A percentile compares a stretch with the other conserved stretches of the same genome.
These are phyloP conservation scores for Pomacea maculata DNA, from an alignment of 1,140 invertebrate genomes.

Conservation along the genomic window DNA sequence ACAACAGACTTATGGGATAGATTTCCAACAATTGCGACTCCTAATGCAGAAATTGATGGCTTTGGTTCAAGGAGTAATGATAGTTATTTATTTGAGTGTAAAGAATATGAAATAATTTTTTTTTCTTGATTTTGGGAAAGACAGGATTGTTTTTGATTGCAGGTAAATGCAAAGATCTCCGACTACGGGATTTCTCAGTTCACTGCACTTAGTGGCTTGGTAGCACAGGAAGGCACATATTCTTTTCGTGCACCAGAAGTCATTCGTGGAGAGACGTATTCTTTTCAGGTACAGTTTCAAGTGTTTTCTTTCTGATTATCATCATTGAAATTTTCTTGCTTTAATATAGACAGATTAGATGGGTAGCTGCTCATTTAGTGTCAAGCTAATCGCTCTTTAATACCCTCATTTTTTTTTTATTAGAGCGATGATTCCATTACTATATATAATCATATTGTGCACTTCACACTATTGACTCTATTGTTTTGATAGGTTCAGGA, in stretches of 20 bases:
- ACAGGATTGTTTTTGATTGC: not conserved
- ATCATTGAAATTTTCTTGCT: not conserved
- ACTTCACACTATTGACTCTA: no score
- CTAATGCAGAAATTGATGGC: no score
- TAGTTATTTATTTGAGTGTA: no score
- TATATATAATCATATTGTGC: no score
- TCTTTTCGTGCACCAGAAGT: slow-evolving; percentile 61
- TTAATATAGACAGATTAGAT: not conserved
- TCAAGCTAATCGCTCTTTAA: not conserved
- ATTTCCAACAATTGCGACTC: no score
- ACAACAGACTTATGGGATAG: no score
- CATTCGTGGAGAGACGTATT: slow-evolving; percentile 55
- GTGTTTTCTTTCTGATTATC: not conserved
- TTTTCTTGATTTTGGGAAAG: no score
- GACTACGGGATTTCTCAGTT: slow-evolving; percentile 63
- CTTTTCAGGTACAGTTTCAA: slow-evolving; percentile 45
- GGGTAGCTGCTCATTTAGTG: not conserved
- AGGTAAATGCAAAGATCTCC: slow-evolving; percentile 63
- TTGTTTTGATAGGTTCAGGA: no score
- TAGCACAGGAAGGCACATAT: slow-evolving; percentile 57
- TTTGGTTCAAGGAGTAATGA: no score
- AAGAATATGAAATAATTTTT: no score
- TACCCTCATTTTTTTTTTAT: not conserved
- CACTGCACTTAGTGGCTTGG: slow-evolving; percentile 53
- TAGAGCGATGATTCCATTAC: no score